Percentiles rank a stretch among this genome's conserved stretches.
These are phyloP conservation scores for Heliconius ismenius DNA, from an alignment of 2,888 invertebrate genomes.

Conservation along the genomic window DNA sequence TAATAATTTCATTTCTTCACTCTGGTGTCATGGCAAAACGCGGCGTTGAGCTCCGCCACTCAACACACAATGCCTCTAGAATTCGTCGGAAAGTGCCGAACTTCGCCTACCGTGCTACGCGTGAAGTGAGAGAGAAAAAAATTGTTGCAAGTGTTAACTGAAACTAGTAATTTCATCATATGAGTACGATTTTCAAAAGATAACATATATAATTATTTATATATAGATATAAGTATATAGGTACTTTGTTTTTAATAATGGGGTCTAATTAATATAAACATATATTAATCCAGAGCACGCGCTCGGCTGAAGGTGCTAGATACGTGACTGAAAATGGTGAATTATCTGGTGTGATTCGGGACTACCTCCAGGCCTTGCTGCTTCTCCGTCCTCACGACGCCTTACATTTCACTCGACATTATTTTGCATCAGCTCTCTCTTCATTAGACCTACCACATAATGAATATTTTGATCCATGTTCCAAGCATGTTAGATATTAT, in stretches of 20 bases:
- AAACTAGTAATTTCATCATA: too few species aligned
- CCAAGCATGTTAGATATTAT: constrained; percentile 70
- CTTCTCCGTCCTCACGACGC: constrained; percentile 81
- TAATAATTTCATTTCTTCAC: too few species aligned
- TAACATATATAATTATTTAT: background rate
- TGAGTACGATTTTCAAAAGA: too few species aligned
- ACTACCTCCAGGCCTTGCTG: constrained; percentile 83
- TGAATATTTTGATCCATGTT: constrained; percentile 72
- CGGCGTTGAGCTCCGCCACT: too few species aligned
- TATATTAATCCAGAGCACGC: constrained; percentile 60
- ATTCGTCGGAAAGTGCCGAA: too few species aligned
- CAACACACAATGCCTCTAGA: too few species aligned
- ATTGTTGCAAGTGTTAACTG: too few species aligned
- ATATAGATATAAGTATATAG: background rate
- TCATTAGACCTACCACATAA: constrained; percentile 75
- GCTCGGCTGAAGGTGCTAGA: constrained; percentile 77
- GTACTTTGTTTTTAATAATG: background rate
- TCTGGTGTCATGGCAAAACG: too few species aligned
- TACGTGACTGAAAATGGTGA: constrained; percentile 82
- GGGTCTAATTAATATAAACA: constrained; percentile 1
- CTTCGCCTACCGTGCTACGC: too few species aligned
- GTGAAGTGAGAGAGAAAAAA: too few species aligned
- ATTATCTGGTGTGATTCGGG: constrained; percentile 79
- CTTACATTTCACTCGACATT: constrained; percentile 80
- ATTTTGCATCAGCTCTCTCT: constrained; percentile 76